These are phyloP conservation scores for Scaptomyza polygonia DNA, from an alignment of 2,888 invertebrate genomes.

Conservation along the genomic window DNA sequence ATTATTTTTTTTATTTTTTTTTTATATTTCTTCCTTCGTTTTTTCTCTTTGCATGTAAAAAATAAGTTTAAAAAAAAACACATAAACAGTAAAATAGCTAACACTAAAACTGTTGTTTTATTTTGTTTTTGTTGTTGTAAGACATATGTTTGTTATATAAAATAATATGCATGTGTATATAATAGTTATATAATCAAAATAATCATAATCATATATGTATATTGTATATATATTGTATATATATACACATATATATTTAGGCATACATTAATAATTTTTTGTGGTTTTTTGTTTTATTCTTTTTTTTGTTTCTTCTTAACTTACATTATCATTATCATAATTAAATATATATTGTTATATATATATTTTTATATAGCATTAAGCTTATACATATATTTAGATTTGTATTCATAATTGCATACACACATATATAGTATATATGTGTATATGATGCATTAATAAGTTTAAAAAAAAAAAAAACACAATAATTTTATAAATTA, in stretches of 20 bases:
- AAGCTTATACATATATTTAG: conserved; percentile 19
- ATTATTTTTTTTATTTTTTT: conserved; percentile 34
- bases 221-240: conserved; percentile 15
- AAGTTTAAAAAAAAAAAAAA: conserved; percentile 36
- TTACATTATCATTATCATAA: conserved; percentile 44
- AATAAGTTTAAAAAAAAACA: conserved; percentile 67
- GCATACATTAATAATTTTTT: conserved; percentile 9
- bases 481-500: conserved; percentile 53
- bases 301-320: conserved; percentile 24
- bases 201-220: conserved; percentile 22
- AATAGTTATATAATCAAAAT: conserved; percentile 38
- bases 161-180: conserved; percentile 66
- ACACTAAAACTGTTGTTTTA: conserved; percentile 57
- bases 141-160: conserved; percentile 65
- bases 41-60: conserved; percentile 51
- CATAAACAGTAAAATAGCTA: conserved; percentile 70
- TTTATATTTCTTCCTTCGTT: conserved; percentile 13
- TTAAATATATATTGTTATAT: conserved; percentile 62
- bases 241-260: conserved; percentile 9
- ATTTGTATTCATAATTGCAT: conserved; percentile 9
- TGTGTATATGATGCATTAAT: conserved; percentile 12
- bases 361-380: conserved; percentile 36
- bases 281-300: conserved; percentile 19
- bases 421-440: conserved; percentile 6
- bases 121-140: conserved; percentile 24